Conservation (phyloP, 2,797 vertebrate genomes). For the Hippocampus kuda region DNA sequence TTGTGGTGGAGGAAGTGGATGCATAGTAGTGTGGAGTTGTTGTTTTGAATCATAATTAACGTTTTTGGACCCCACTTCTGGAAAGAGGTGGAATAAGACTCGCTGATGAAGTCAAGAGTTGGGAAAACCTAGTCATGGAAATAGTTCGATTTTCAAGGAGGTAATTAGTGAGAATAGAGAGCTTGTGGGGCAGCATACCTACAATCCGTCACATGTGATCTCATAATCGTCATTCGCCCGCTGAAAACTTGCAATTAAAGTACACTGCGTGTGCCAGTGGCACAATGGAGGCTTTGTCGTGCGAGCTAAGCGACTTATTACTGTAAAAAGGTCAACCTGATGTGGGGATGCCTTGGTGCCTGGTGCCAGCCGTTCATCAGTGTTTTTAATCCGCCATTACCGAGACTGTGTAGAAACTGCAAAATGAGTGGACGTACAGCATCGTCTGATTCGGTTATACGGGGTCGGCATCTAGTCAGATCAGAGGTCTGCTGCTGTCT, state of each 20-base stretch:
- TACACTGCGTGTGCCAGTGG: constrained; percentile 32
- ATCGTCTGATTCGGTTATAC: constrained; percentile 26
- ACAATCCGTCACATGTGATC: constrained; percentile 60
- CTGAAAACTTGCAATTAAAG: constrained; percentile 48
- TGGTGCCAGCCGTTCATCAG: constrained; percentile 27
- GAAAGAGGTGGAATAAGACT: constrained; percentile 10
- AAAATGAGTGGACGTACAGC: constrained; percentile 19
- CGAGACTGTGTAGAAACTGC: constrained; percentile 24
- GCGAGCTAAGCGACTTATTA: constrained; percentile 52
- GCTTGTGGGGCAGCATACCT: constrained; percentile 29
- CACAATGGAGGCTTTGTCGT: constrained; percentile 54
- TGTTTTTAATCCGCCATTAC: constrained; percentile 37
- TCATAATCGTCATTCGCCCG: constrained; percentile 53
- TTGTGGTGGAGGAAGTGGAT: too few relatives aligned
- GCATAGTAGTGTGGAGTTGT: too few relatives aligned
- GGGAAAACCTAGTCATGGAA: constrained; percentile 10
- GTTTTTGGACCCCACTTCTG: neutral
- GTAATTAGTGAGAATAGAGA: constrained; percentile 23
- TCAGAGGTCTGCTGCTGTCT: constrained; percentile 30
- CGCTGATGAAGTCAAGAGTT: constrained; percentile 17
- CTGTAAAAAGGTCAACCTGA: constrained; percentile 49
- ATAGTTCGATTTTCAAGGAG: neutral
- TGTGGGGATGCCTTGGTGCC: constrained; percentile 53
- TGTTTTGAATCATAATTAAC: neutral
- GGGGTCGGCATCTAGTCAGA: constrained; percentile 25